Conservation (phyloP, 2,888 invertebrate genomes). For the Ectemnius continuus region DNA sequence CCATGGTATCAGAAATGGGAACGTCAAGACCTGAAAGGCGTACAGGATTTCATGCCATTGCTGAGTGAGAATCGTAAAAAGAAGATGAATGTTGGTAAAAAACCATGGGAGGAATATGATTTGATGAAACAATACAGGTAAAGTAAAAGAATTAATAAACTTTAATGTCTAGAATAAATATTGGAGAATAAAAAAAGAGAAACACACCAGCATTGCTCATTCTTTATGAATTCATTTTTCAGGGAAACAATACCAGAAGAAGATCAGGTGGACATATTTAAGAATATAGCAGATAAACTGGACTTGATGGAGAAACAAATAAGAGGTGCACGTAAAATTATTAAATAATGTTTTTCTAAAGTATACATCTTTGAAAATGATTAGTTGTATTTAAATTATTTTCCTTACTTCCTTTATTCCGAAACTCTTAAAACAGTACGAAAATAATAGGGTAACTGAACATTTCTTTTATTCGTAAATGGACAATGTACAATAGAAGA, state of each 20-base stretch:
- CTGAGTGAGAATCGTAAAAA: conserved; percentile 79
- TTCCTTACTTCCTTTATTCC: too few relatives aligned
- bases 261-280: conserved; percentile 91
- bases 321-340: conserved; percentile 80
- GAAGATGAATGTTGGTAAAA: conserved; percentile 81
- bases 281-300: conserved; percentile 80
- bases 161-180: too few relatives aligned
- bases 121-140: conserved; percentile 95
- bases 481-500: conserved; percentile 68
- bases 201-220: too few relatives aligned
- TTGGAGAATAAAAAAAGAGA: too few relatives aligned
- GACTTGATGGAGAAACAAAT: conserved; percentile 83
- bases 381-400: too few relatives aligned
- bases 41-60: conserved; percentile 80
- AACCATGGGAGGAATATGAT: conserved; percentile 94
- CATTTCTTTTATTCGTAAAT: conserved; percentile 63
- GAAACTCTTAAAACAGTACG: too few relatives aligned
- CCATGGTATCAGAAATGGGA: conserved; percentile 98
- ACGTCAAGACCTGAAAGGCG: conserved; percentile 86
- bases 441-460: conserved; percentile 13
- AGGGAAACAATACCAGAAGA: conserved; percentile 91
- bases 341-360: conserved; percentile 21
- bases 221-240: conserved; percentile 4
- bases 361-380: not conserved
- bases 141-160: conserved; percentile 31